Evolutionary conservation across 30 jellyfish, hydroid and myxozoan genomes (phyloP).

Genomic region (Chironex yamaguchii): DNA sequence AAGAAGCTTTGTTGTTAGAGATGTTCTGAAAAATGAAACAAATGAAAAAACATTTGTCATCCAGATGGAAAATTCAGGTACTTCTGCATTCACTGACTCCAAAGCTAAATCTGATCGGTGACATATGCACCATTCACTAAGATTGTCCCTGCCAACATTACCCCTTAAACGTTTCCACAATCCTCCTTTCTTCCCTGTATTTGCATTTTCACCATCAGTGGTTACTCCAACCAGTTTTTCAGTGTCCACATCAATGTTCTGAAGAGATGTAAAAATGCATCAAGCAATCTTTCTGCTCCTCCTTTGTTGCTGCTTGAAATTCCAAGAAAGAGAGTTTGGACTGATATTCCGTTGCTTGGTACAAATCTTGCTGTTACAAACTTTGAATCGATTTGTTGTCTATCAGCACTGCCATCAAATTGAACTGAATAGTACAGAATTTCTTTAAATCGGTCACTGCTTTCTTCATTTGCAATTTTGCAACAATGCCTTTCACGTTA

Average conservation of each 20-base stretch:
- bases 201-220: conserved; percentile 53
- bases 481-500: conserved; percentile 37
- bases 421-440: conserved; percentile 35
- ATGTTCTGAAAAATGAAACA: conserved; percentile 44
- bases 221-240: conserved; percentile 36
- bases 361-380: conserved; percentile 59
- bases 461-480: conserved; percentile 19
- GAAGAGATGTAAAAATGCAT: conserved; percentile 33
- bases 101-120: conserved; percentile 71
- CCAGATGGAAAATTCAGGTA: conserved; percentile 57
- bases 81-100: conserved; percentile 61
- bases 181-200: conserved; percentile 48
- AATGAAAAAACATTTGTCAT: conserved; percentile 59
- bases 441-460: conserved; percentile 7
- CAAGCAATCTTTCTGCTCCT: conserved; percentile 42
- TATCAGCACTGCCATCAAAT: conserved; percentile 61
- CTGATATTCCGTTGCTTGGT: conserved; percentile 40
- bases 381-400: conserved; percentile 60
- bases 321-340: conserved; percentile 63
- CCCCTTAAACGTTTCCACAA: conserved; percentile 36
- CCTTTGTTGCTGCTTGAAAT: conserved; percentile 63
- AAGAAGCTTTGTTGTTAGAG: conserved; percentile 61
- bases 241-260: conserved; percentile 16
- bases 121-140: conserved; percentile 60
- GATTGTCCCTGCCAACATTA: conserved; percentile 50